Percentiles rank a stretch among this genome's conserved stretches.
Evolutionary conservation across 2,888 invertebrate species (phyloP).

Genomic region (Oxytorus armatus): DNA sequence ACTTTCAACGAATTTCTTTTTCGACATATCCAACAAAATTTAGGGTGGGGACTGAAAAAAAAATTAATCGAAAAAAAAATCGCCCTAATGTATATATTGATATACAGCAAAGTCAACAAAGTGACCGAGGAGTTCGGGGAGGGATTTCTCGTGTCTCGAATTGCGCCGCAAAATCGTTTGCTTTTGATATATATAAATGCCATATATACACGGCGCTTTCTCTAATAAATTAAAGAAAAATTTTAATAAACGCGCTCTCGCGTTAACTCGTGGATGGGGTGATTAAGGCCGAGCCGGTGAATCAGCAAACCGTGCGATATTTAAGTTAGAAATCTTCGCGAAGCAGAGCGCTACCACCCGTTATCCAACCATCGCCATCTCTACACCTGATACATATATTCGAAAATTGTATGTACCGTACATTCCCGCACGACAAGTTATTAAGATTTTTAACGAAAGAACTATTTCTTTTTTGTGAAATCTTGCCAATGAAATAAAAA

Average conservation of each 20-base stretch:
- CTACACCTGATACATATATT: constrained; percentile 31
- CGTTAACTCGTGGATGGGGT: constrained; percentile 23
- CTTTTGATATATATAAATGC: neutral
- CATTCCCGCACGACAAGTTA: neutral
- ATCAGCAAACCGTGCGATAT: constrained; percentile 67
- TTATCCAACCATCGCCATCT: constrained; percentile 49
- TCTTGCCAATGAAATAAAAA: neutral
- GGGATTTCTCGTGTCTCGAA: constrained; percentile 29
- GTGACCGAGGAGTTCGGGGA: constrained; percentile 11
- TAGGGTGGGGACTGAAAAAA: too few species aligned
- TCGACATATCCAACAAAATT: too few species aligned
- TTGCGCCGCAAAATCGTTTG: constrained; percentile 16
- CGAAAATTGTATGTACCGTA: neutral
- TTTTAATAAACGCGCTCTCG: constrained; percentile 35
- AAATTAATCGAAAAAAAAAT: too few species aligned
- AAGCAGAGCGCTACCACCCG: constrained; percentile 68
- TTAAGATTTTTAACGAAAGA: neutral
- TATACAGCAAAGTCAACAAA: neutral
- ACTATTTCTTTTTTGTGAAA: neutral
- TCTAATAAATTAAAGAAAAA: constrained; percentile 69
- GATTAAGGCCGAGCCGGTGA: constrained; percentile 69
- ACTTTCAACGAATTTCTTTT: too few species aligned
- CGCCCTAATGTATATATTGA: neutral
- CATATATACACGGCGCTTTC: constrained; percentile 59
- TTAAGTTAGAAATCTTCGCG: constrained; percentile 69